Evolutionary conservation across 2,113 vertebrate species (phyloP).

Genomic region (Eudyptes chrysolophus): DNA sequence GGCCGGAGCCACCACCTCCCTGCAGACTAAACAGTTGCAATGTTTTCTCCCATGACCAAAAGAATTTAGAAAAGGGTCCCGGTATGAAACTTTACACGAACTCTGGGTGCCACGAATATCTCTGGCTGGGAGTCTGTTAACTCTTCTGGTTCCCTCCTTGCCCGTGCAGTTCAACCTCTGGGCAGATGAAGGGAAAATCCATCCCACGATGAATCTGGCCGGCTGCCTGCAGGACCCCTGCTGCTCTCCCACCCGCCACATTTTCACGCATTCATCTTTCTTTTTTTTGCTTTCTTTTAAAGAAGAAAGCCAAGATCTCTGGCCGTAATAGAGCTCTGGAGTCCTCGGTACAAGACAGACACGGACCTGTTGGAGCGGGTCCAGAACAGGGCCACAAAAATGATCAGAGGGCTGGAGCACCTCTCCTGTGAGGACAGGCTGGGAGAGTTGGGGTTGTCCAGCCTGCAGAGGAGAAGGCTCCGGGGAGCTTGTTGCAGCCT

Average conservation of each 20-base stretch:
- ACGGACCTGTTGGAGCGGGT: fast-evolving
- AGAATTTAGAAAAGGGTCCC: conserved; percentile 51
- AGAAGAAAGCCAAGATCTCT: background rate
- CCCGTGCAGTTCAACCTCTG: fast-evolving
- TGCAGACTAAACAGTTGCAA: conserved; percentile 44
- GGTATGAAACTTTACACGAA: conserved; percentile 2
- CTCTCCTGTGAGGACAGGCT: background rate
- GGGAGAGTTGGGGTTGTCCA: background rate
- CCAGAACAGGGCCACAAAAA: background rate
- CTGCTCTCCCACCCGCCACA: fast-evolving
- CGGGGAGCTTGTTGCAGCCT: background rate
- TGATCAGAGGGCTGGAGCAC: fast-evolving
- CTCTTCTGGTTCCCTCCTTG: background rate
- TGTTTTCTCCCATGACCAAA: conserved; percentile 45
- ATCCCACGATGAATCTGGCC: background rate
- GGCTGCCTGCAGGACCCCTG: background rate
- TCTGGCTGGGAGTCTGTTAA: conserved; percentile 1
- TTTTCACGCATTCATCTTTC: background rate
- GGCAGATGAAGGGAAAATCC: background rate
- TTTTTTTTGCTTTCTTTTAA: background rate
- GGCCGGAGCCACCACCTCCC: conserved; percentile 42
- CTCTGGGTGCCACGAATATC: background rate
- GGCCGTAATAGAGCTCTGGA: background rate
- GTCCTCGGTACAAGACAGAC: too few relatives aligned
- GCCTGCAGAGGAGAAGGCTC: background rate